A percentile compares a stretch with the other conserved stretches of the same genome.
Conservation (phyloP, 1,140 invertebrate genomes). For the Trypoxylus dichotomus region DNA sequence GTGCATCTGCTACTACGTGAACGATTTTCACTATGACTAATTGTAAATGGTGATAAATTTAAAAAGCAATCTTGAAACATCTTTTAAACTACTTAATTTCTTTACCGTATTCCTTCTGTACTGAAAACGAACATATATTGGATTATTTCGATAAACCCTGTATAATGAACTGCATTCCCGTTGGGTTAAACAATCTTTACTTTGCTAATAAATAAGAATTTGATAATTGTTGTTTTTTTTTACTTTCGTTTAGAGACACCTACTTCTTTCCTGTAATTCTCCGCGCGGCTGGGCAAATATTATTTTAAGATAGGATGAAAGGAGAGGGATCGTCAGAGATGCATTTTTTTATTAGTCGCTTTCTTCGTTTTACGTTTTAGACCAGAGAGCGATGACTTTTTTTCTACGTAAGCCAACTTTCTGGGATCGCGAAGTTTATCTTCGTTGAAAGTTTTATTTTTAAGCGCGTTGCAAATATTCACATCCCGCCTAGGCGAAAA, state of each 20-base stretch:
- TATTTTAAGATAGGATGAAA: slow-evolving; percentile 14
- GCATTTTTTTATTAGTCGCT: neutral
- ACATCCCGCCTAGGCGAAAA: neutral
- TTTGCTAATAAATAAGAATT: slow-evolving; percentile 31
- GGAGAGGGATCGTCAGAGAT: neutral
- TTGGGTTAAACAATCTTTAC: slow-evolving; percentile 27
- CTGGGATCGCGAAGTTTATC: neutral
- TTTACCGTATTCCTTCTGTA: too few species aligned
- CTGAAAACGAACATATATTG: too few species aligned
- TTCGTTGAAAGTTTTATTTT: slow-evolving; percentile 6
- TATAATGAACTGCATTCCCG: neutral
- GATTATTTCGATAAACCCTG: neutral
- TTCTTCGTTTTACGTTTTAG: neutral
- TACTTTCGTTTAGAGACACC: slow-evolving; percentile 9
- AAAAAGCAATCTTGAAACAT: too few species aligned
- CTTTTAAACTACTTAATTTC: too few species aligned
- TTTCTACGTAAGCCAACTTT: slow-evolving; percentile 15
- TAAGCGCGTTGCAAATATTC: slow-evolving; percentile 18
- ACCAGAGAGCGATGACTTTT: neutral
- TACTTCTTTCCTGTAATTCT: slow-evolving; percentile 10
- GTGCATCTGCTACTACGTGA: too few species aligned
- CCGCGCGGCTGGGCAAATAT: slow-evolving; percentile 6
- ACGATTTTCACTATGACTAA: too few species aligned
- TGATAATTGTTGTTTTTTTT: slow-evolving; percentile 30
- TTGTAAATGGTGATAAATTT: too few species aligned